These are phyloP conservation scores for Zaprionus capensis DNA, from an alignment of 1,140 invertebrate genomes.

Conservation along the genomic window DNA sequence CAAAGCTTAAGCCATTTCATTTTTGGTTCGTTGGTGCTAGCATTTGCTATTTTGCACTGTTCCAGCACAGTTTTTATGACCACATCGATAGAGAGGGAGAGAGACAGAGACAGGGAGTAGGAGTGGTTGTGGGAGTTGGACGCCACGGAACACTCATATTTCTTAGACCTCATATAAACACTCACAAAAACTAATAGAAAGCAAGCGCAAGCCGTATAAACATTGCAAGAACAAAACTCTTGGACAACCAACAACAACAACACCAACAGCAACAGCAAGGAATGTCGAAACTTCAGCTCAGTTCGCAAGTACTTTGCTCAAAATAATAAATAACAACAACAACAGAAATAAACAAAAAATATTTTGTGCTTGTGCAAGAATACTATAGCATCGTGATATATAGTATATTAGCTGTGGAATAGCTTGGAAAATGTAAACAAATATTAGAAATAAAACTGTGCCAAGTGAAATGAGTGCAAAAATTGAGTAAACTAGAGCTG, in stretches of 20 bases:
- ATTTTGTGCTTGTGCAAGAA: not conserved
- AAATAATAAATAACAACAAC: conserved; percentile 9
- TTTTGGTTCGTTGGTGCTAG: conserved; percentile 75
- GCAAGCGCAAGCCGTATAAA: conserved; percentile 55
- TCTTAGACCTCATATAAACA: conserved; percentile 71
- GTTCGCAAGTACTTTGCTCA: conserved; percentile 12
- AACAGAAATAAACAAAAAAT: conserved; percentile 1
- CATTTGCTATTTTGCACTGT: conserved; percentile 76
- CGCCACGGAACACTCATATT: conserved; percentile 74
- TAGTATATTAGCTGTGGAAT: conserved; percentile 7
- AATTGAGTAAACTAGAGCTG: not conserved
- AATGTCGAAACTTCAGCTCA: conserved; percentile 24
- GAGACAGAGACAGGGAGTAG: no score
- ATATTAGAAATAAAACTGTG: not conserved
- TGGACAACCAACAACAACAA: not conserved
- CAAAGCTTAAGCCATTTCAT: conserved; percentile 80
- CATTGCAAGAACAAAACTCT: conserved; percentile 31
- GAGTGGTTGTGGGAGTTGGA: conserved; percentile 29
- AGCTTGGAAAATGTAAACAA: not conserved
- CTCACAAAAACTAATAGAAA: conserved; percentile 74
- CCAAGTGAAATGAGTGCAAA: not conserved
- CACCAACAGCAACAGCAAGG: not conserved
- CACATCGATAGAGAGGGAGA: conserved; percentile 22
- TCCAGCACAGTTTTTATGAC: conserved; percentile 53
- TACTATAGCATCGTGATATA: conserved; percentile 17